phyloP scores from a whole-genome alignment of 2,797 vertebrate genomes.

The Tolypeutes matacus region DNA sequence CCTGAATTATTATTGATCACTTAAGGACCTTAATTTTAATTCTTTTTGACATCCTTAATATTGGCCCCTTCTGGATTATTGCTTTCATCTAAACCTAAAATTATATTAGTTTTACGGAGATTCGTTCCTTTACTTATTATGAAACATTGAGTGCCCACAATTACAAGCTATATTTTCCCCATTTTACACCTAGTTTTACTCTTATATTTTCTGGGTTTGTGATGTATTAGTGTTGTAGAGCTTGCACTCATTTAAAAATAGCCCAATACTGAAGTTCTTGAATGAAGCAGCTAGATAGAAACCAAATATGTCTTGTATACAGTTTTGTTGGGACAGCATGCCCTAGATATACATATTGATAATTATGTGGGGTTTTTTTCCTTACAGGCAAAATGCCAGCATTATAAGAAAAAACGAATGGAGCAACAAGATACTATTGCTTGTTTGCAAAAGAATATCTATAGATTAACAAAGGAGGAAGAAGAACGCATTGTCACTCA shows the following conservation, averaged over 20 bases:
- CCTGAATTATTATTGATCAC: neutral
- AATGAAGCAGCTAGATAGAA: conserved; percentile 9
- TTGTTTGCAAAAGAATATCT: conserved; percentile 90
- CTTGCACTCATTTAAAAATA: conserved; percentile 36
- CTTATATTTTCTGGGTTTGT: conserved; percentile 26
- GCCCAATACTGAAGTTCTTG: conserved; percentile 7
- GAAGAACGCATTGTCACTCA: conserved; percentile 87
- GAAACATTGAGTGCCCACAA: neutral
- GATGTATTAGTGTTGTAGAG: neutral
- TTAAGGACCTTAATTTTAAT: conserved; percentile 34
- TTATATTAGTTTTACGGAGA: conserved; percentile 1
- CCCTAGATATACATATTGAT: neutral
- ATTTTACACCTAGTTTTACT: conserved; percentile 30
- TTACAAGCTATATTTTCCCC: neutral
- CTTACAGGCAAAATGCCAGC: conserved; percentile 87
- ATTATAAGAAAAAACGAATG: conserved; percentile 88
- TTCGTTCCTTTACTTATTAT: conserved; percentile 49
- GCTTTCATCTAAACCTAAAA: conserved; percentile 52
- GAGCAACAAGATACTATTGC: conserved; percentile 88
- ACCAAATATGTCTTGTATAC: neutral
- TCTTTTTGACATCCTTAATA: neutral
- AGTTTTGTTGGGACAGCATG: neutral
- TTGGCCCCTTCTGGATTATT: conserved; percentile 9
- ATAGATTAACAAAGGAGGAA: conserved; percentile 88
- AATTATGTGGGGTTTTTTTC: conserved; percentile 49